Base-by-base conservation (phyloP, 2,113 vertebrate genomes). In the Delphinapterus leucas region DNA sequence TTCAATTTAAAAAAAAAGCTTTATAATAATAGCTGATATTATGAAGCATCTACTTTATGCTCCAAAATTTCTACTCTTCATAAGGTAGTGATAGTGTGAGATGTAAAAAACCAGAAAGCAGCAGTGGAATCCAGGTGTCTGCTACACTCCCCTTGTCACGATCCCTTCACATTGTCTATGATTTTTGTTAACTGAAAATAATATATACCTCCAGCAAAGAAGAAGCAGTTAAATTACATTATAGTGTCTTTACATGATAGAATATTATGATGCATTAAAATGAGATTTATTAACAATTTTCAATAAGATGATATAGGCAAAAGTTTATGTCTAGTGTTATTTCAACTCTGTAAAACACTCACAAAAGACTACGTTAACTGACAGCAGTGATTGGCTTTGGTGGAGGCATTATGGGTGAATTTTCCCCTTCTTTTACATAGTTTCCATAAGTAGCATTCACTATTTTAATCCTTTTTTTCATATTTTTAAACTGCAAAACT, bases 21-120 rank as follows among this genome's bases (percentile, higher is more conserved):
- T 49, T 41, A 8, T 5, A n/a, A 17, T 31, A 77, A 41, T 3
- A 49, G 70, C 21, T 77, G 25, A 4, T 61, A 7, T 18, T 33
- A 25, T 1, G 5, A 90, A 80, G 15, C 36, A 44, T 21, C 4
- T 4, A 28, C 10, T 44, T 81, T 33, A 76, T 33, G n/a, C 9
- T 33, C 7, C 26, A 38, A 38, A 67, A 65, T 36, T 11, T 68
- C 38, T 79, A 5, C 9, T 49, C 8, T 79, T 68, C 60, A 58
- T 28, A 68, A 82, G 20, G 41, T 28, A 61, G 53, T 8, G 2
- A 15, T 1, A 28, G 31, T 25, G 21, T 33, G 28, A 61, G 21
- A 3, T 6, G 2, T 2, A 2, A 4, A 21, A 17, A 79, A 21
- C 20, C 20, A 20, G 18, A 38, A 18, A 26, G 53, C 0, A 76